Base-by-base conservation (phyloP, 2,888 invertebrate species). In the Ichneumon xanthorius region DNA sequence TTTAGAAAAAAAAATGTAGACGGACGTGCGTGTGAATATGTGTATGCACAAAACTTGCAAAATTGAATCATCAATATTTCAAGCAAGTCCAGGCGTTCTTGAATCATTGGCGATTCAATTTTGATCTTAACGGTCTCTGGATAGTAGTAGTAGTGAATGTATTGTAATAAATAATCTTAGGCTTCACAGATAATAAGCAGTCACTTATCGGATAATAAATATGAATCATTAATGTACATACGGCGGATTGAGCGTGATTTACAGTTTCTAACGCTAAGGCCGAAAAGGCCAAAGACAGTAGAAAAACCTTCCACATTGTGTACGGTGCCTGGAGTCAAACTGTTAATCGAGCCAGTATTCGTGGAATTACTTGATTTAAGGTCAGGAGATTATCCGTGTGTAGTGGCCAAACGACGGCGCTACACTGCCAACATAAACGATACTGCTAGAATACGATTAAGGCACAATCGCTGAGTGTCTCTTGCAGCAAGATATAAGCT, bases 261-360 rank as follows among this genome's bases (percentile, higher is more conserved):
- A 86, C 45, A 11, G 72, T 73, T 50, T 82, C 55, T 22, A 72
- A 48, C 37, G 85, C 82, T 26, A 72, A 58, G 48, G 75, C 55
- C 72, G 80, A 40, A 14, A 77, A 40, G 30, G 53, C 63, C 30
- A 86, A 48, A 22, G 68, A 37, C 22, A 83, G 70, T 26, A 86
- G 22, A 48, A 37, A 65, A 63, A 65, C 61, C 63, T 72, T 85
- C 86, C 85, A 84, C 87, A 87, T 87, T 77, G 53, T 82, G 22
- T 14, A 53, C 16, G 68, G n/a, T 14, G 48, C 58, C 63, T 67
- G 50, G 1, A 22, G 22, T 61, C n/a, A 75, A 72, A 33, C 16
- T 11, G 16, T 6, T 7, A 9, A 48, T 40, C 30, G 1, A 55
- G 19, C n/a, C 33, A 45, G 55, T 16, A 53, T 68, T 67, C 53